Evolutionary conservation across 2,113 vertebrate species (phyloP), one percentile per base, ranked within the genome.

Genomic region (Chaenocephalus aceratus): DNA sequence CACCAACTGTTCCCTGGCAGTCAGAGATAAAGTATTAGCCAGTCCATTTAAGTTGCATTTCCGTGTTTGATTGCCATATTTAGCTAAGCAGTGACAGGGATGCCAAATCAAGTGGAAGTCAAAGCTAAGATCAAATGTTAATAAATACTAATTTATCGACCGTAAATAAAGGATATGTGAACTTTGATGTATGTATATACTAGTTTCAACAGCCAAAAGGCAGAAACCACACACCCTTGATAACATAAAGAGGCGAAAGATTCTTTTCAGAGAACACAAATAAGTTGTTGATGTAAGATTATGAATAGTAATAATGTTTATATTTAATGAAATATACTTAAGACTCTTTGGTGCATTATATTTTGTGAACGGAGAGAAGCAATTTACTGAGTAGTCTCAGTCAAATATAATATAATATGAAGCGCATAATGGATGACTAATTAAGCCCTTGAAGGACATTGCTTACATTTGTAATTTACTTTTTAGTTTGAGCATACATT

Each of bases 1-100:
- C 70, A 76, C 85, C 86, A 85, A 87, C 88, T 90, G 85, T 88
- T 88, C 89, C 79, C 85, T 92, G 93, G 90, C 89, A 92, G 83
- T 26, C 51, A 5, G 21, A 71, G 51, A 74, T 71, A 83, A 69
- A 88, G 88, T 84, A 90, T 90, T 88, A 91, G 86, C 88, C 88
- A 88, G 86, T 87, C 82, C 88, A 86, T 87, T 90, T 88, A 88
- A 90, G 86, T 89, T 80, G 90, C 89, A 86, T 90, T 92, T 91
- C 86, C 75, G 71, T 85, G 83, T 91, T 86, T 82, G 86, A 92
- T 86, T 90, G 86, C 89, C 83, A 90, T 79, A 88, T 92, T 88
- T 84, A 87, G 82, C 79, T 60, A 67, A 83, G 63, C 74, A 61
- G 70, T 67, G 76, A 71, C 72, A 67, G 67, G 21, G 78, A 88